Percentiles rank a stretch among this genome's conserved stretches.
These are phyloP conservation scores for Hedya salicella DNA, from an alignment of 2,888 invertebrate genomes.

Conservation along the genomic window DNA sequence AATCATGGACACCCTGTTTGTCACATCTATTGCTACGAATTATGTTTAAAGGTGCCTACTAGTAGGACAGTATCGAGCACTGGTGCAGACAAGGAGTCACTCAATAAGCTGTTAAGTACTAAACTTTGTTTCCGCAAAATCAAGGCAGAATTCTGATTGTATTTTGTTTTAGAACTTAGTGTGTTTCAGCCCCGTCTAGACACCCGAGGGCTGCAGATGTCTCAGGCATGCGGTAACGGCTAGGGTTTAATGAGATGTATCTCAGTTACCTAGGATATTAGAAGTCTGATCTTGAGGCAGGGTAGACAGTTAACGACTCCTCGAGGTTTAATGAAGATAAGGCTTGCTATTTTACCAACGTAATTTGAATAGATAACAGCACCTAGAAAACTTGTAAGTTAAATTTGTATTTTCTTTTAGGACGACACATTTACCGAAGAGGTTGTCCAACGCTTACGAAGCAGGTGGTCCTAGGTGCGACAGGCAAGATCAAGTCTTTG, in stretches of 20 bases:
- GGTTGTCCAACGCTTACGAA: too few relatives aligned
- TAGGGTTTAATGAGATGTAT: slow-evolving; percentile 7
- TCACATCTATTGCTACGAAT: too few relatives aligned
- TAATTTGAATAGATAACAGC: background rate
- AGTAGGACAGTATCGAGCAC: too few relatives aligned
- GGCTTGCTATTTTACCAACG: background rate
- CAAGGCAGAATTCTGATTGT: background rate
- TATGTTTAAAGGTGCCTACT: too few relatives aligned
- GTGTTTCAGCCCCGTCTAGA: slow-evolving; percentile 14
- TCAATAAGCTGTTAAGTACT: too few relatives aligned
- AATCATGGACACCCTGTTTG: too few relatives aligned
- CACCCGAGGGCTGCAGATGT: background rate
- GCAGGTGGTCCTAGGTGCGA: too few relatives aligned
- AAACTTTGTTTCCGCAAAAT: background rate
- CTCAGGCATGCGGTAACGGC: background rate
- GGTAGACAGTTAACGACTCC: slow-evolving; percentile 18
- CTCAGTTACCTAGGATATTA: slow-evolving; percentile 19
- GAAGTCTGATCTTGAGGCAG: background rate
- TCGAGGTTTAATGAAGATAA: slow-evolving; percentile 18
- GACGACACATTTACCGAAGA: too few relatives aligned
- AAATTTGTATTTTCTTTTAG: too few relatives aligned
- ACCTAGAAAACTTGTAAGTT: background rate
- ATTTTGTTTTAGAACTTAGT: slow-evolving; percentile 13
- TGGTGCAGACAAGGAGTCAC: too few relatives aligned
- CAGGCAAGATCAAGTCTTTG: too few relatives aligned